Evolutionary conservation across 2,113 vertebrate genomes (phyloP).

Genomic region (Microtus montanus): DNA sequence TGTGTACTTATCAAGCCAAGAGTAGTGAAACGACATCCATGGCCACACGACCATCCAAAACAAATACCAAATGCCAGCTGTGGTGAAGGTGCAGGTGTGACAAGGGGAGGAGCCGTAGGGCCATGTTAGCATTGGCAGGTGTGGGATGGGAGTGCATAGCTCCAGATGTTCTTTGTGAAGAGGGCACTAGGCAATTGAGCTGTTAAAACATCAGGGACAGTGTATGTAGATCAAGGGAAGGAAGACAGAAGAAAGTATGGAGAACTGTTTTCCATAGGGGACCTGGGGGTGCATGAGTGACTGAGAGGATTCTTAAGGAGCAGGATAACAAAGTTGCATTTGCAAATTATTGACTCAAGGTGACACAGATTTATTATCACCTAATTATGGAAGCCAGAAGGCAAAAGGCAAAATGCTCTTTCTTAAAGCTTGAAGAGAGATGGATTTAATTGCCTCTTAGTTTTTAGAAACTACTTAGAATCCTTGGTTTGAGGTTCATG

Average conservation of each 20-base stretch:
- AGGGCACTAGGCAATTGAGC: not conserved
- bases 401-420: not conserved
- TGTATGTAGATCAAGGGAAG: not conserved
- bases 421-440: not conserved
- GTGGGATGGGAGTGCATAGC: too few species aligned
- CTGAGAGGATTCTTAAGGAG: not conserved
- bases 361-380: not conserved
- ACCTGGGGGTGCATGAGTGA: not conserved
- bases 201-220: not conserved
- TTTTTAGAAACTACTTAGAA: not conserved
- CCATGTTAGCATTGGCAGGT: not conserved
- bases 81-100: not conserved
- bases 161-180: not conserved
- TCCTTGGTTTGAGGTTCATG: not conserved
- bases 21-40: not conserved
- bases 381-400: not conserved
- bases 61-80: not conserved
- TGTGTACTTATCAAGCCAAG: not conserved
- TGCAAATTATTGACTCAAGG: not conserved
- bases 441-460: not conserved
- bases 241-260: not conserved
- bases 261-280: not conserved
- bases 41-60: not conserved
- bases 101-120: not conserved
- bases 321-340: not conserved